Percentiles rank a stretch among this genome's conserved stretches.
Conservation (phyloP, 2,113 vertebrate species). For the Solenodon paradoxus region DNA sequence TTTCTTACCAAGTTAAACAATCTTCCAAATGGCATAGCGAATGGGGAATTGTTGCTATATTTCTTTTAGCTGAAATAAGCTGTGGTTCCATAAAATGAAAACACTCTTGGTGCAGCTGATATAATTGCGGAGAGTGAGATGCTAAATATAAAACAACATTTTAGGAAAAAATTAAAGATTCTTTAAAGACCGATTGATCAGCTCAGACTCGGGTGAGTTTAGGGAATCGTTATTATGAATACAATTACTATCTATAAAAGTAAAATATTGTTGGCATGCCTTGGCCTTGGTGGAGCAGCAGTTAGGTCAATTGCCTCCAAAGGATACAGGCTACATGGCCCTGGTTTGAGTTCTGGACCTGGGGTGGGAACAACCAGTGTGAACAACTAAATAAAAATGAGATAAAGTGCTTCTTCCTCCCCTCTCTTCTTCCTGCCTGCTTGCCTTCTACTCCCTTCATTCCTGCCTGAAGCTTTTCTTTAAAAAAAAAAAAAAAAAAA, state of each 20-base stretch:
- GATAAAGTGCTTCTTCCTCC: too few relatives aligned
- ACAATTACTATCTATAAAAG: conserved; percentile 16
- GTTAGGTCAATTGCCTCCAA: too few relatives aligned
- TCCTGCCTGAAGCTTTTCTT: too few relatives aligned
- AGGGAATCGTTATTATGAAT: background rate
- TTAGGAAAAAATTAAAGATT: background rate
- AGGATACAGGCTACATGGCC: too few relatives aligned
- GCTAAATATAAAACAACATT: background rate
- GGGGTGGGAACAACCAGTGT: too few relatives aligned
- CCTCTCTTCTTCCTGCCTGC: too few relatives aligned
- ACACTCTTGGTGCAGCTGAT: background rate
- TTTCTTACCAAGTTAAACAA: background rate
- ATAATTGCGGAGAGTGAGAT: background rate
- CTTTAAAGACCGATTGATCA: conserved; percentile 11
- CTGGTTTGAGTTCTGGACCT: too few relatives aligned
- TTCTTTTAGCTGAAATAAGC: conserved; percentile 21
- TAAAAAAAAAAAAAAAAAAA: too few relatives aligned
- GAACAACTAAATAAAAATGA: too few relatives aligned
- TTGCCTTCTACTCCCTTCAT: too few relatives aligned
- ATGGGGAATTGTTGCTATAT: background rate
- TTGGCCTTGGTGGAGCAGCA: too few relatives aligned
- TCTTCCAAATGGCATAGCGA: conserved; percentile 13
- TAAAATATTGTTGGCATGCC: too few relatives aligned
- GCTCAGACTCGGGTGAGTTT: background rate
- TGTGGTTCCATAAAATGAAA: conserved; percentile 10